Conservation (phyloP, 2,797 vertebrate genomes). For the Poeciliopsis paucimaculata region DNA sequence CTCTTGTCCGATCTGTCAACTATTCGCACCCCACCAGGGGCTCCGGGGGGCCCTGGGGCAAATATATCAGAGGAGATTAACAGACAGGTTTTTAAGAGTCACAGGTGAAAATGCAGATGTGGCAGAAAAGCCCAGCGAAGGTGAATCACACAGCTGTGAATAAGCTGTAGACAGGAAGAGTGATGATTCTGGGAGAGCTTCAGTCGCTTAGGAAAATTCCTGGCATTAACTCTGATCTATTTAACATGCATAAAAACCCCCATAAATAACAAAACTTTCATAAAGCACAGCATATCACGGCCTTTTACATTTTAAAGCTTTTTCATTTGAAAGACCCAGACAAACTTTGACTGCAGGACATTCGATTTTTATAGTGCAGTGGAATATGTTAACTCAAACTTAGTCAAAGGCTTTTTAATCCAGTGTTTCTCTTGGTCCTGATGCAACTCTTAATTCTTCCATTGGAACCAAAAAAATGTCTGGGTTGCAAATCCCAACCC, state of each 20-base stretch:
- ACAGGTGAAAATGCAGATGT: constrained; percentile 5
- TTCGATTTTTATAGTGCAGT: constrained; percentile 32
- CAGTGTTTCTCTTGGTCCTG: constrained; percentile 58
- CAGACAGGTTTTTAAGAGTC: constrained; percentile 1
- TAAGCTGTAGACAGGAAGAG: constrained; percentile 9
- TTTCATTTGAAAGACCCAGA: constrained; percentile 37
- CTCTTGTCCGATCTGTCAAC: constrained; percentile 85
- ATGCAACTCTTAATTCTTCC: constrained; percentile 42
- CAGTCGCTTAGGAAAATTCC: constrained; percentile 10
- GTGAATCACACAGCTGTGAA: constrained; percentile 5
- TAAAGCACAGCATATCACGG: constrained; percentile 35
- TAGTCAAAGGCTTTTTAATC: constrained; percentile 41
- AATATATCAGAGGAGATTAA: not conserved
- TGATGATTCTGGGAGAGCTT: constrained; percentile 11
- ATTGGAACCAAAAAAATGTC: constrained; percentile 58
- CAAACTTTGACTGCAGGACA: constrained; percentile 39
- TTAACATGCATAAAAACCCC: not conserved
- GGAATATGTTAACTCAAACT: constrained; percentile 52
- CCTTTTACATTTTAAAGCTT: constrained; percentile 9
- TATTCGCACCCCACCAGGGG: constrained; percentile 90
- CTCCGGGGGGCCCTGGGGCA: constrained; percentile 89
- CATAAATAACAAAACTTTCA: not conserved
- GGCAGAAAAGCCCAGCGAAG: not conserved
- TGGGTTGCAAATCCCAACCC: constrained; percentile 55
- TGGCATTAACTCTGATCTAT: not conserved